Evolutionary conservation across 2,113 vertebrate species (phyloP), one percentile per base, ranked within the genome.

Genomic region (Melanotaenia duboulayi): DNA sequence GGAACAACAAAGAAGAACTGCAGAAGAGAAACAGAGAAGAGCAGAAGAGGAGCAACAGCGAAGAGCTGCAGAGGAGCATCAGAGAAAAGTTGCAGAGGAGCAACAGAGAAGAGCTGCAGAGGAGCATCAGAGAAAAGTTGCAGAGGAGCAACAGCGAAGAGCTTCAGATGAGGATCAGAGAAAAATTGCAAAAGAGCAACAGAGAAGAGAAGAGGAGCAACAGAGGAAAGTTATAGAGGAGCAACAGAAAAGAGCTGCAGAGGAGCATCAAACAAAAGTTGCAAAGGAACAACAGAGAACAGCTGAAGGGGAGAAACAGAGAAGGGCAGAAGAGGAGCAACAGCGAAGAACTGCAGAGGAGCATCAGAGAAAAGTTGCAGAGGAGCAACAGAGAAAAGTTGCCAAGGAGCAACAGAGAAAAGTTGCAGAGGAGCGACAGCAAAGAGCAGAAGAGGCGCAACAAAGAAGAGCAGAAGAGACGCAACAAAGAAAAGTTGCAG

Each of bases 161-260:
- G 48, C 28, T 37, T 37, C 16, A 35, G 65, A 64, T 11, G 54
- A 65, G 5, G 25, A 61, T 0, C 46, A 71, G 0, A 73, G 0
- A 0, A 74, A 0, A 71, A 48, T 35, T 50, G 46, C 0, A 0
- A 63, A 58, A 12, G 80, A 85, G 19, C 65, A 65, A 32, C 58
- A 62, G 7, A 86, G 2, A 13, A 35, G 7, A 20, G 46, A 19
- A 57, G 25, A 7, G 60, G 46, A 4, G 48, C 39, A 69, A 10
- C 17, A 71, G 4, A 62, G 11, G 16, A 66, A 11, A 22, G 20
- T 4, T 22, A 46, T 25, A 9, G 4, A 24, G 25, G 39, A 40
- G 12, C 10, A 40, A 40, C 39, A 28, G 28, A 28, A 6, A 28
- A 28, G 6, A 28, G 28, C 28, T 28, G 28, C 28, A 28, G 28